Percentiles rank a stretch among this genome's conserved stretches.
phyloP scores from a whole-genome alignment of 2,797 vertebrate species.

The Cuniculus paca region DNA sequence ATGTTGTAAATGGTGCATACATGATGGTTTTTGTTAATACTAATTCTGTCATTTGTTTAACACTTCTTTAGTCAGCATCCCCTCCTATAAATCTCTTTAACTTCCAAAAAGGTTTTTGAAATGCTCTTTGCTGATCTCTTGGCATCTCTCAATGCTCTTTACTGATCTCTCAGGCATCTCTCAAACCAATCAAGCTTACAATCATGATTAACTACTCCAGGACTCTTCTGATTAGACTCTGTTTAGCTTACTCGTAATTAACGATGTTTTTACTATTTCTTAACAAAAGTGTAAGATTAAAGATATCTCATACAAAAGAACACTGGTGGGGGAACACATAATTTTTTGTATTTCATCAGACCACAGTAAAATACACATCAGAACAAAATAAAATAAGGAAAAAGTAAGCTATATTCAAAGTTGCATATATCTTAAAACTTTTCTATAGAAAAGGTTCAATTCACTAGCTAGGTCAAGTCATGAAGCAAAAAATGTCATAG shows the following conservation, averaged over 20 bases:
- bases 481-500: conserved; percentile 16
- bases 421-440: neutral
- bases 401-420: neutral
- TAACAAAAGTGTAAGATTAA: neutral
- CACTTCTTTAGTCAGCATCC: neutral
- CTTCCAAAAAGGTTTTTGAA: conserved; percentile 11
- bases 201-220: neutral
- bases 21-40: neutral
- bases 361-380: neutral
- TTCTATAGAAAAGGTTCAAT: neutral
- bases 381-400: conserved; percentile 15
- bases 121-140: neutral
- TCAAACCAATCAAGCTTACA: neutral
- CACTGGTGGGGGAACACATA: neutral
- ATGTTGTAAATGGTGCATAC: neutral
- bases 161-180: neutral
- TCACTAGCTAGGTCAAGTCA: neutral
- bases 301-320: neutral
- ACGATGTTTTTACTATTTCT: neutral
- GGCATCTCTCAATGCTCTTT: neutral
- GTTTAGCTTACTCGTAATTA: neutral
- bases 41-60: neutral
- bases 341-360: conserved; percentile 21
- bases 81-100: neutral
- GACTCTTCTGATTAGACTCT: neutral